phyloP scores from a whole-genome alignment of 2,113 vertebrate genomes.

The Melanocharis versteri region DNA sequence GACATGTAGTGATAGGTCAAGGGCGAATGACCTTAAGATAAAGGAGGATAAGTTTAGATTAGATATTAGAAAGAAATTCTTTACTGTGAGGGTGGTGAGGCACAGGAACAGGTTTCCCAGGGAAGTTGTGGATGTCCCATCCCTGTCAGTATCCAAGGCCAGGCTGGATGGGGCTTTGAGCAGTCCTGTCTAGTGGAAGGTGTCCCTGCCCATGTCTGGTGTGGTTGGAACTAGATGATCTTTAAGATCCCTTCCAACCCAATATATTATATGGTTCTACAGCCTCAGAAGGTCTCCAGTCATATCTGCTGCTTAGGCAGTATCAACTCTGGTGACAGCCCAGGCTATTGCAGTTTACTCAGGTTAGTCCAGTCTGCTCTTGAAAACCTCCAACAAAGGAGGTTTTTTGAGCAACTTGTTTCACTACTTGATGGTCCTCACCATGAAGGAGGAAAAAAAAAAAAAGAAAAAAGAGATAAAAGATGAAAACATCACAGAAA shows the following conservation, averaged over 20 bases:
- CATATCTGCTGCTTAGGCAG: background rate
- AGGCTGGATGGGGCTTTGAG: background rate
- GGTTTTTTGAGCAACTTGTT: background rate
- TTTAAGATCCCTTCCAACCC: background rate
- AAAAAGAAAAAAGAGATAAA: background rate
- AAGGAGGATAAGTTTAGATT: background rate
- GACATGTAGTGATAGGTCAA: background rate
- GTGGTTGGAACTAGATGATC: background rate
- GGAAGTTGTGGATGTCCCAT: background rate
- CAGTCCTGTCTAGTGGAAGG: background rate
- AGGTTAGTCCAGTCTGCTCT: background rate
- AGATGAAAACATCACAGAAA: background rate
- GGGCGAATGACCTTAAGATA: background rate
- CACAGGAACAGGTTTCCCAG: background rate
- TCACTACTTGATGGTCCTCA: background rate
- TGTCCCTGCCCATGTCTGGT: background rate
- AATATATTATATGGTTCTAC: background rate
- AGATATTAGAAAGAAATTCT: background rate
- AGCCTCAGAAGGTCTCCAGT: background rate
- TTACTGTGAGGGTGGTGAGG: background rate
- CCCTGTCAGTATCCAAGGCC: background rate
- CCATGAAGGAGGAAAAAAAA: rapidly evolving
- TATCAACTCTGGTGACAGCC: background rate
- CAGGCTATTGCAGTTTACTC: background rate
- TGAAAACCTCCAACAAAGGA: background rate